phyloP scores from a whole-genome alignment of 2,797 vertebrate genomes.

The Threskiornis aethiopicus region DNA sequence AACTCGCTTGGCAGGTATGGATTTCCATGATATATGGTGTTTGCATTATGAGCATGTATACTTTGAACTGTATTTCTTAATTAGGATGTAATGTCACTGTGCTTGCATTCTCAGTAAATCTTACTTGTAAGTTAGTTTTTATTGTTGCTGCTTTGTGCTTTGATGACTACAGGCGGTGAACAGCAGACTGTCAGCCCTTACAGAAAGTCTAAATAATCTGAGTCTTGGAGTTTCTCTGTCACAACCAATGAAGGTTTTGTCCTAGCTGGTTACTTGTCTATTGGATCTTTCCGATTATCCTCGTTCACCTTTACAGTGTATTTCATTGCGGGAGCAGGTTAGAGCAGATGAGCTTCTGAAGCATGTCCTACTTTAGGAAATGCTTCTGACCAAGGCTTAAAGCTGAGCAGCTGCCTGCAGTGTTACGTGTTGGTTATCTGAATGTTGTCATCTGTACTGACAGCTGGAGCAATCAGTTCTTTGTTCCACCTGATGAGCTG shows the following conservation, averaged over 20 bases:
- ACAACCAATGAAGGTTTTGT: not conserved
- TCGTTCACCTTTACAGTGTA: not conserved
- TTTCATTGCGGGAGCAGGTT: not conserved
- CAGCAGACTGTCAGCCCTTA: not conserved
- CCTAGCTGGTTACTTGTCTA: not conserved
- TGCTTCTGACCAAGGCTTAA: not conserved
- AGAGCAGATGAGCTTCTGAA: not conserved
- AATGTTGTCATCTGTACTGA: not conserved
- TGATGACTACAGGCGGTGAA: not conserved
- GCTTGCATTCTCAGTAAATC: slow-evolving; percentile 1
- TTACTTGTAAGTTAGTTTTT: not conserved
- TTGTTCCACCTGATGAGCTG: not conserved
- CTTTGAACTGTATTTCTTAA: slow-evolving; percentile 46
- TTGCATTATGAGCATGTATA: not conserved
- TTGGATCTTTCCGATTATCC: not conserved
- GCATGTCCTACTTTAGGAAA: not conserved
- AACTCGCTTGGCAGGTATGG: slow-evolving; percentile 5
- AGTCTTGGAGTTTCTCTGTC: not conserved
- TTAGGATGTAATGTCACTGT: not conserved
- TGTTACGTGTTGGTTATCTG: not conserved
- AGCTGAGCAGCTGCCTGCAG: not conserved
- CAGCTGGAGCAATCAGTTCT: not conserved
- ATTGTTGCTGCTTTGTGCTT: not conserved
- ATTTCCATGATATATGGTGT: not conserved
- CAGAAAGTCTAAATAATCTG: not conserved